Evolutionary conservation across 1,140 invertebrate genomes (phyloP), one percentile per base, ranked within the genome.

Genomic region (Archegozetes longisetosus): DNA sequence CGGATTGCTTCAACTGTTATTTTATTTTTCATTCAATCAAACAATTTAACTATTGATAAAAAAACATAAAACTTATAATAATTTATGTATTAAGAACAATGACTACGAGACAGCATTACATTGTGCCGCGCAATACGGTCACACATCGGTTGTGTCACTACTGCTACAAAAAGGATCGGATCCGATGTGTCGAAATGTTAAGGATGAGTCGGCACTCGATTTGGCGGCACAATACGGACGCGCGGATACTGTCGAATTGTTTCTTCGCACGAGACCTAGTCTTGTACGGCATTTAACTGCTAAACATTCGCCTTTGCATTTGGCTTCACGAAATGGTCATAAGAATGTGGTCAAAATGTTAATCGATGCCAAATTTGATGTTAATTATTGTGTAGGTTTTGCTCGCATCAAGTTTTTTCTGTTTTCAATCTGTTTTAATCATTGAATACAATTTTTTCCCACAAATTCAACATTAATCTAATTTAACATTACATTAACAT

Each of bases 71-170:
- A 3, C 56, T 46, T 25, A 54, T 24, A 26, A 26, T 28, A 4
- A 14, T 29, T 54, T 6, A 1, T 54, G 13, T 24, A 22, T 77
- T 40, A 78, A 93, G 85, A 96, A 92, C 55, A 82, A 84, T 67
- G 86, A 90, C 71, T 85, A 88, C 66, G 92, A 97, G 72, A 94
- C 92, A 24, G 85, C 92, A 14, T 75, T 98, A 62, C 88, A 96
- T 69, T 89, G 85, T 70, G 91, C 92, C 0, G 85, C 91, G 55
- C 91, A 97, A 71, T 93, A 92, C 73, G 93, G 92, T 9, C 88
- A 94, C 71, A 84, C 84, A 53, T 80, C 82, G 60, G 88, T 92
- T n/a, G 84, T 96, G 52, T 79, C 80, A 29, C 80, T 90, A 67
- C 78, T 98, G 62, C 74, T 97, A 57, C 79, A 89, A 64, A 80